phyloP scores from a whole-genome alignment of 2,113 vertebrate species.

The Leucopsar rothschildi region DNA sequence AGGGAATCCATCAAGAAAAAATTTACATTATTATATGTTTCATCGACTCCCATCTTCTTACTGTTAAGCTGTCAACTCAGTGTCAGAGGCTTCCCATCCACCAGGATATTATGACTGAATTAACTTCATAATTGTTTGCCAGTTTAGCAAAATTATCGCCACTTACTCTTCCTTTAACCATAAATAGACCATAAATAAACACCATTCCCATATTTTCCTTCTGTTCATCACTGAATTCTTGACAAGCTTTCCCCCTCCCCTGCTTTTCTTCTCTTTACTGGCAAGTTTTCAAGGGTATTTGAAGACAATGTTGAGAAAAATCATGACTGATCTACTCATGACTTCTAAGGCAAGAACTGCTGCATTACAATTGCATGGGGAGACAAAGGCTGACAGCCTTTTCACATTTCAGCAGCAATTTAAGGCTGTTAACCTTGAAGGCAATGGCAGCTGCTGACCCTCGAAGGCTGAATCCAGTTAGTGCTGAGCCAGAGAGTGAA shows the following conservation, averaged over 20 bases:
- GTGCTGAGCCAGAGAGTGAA: neutral
- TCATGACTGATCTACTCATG: neutral
- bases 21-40: neutral
- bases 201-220: neutral
- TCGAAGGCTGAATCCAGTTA: neutral
- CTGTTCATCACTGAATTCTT: neutral
- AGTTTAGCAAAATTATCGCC: neutral
- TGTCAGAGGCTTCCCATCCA: neutral
- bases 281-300: neutral
- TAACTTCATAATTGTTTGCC: neutral
- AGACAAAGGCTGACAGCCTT: neutral
- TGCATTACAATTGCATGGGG: neutral
- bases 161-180: neutral
- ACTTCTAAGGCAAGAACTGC: neutral
- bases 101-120: neutral
- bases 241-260: neutral
- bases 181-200: neutral
- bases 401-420: neutral
- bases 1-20: neutral
- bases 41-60: neutral
- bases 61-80: neutral
- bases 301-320: neutral
- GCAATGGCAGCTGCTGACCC: neutral
- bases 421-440: constrained; percentile 29
- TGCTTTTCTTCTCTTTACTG: neutral